These are phyloP conservation scores for Apodemia duryi DNA, from an alignment of 2,888 invertebrate species.

Conservation along the genomic window DNA sequence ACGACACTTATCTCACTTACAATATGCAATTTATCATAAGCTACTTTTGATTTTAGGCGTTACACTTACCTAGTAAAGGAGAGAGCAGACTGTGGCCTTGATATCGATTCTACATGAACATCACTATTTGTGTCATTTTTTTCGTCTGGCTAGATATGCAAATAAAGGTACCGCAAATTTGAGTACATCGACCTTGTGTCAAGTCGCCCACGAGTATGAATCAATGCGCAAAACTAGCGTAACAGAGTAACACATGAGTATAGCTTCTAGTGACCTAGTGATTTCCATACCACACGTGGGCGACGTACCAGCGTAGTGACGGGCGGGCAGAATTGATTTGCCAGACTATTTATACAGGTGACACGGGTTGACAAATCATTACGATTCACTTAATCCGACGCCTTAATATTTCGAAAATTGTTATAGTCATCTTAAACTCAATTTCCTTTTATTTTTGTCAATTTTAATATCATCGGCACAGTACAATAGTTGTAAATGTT, in stretches of 20 bases:
- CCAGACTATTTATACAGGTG: constrained; percentile 37
- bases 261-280: constrained; percentile 74
- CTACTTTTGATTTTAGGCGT: constrained; percentile 63
- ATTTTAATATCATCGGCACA: too few relatives aligned
- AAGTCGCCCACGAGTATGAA: constrained; percentile 64
- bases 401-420: too few relatives aligned
- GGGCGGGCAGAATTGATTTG: constrained; percentile 30
- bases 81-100: constrained; percentile 70
- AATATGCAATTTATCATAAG: constrained; percentile 75
- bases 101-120: constrained; percentile 60
- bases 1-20: constrained; percentile 70
- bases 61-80: constrained; percentile 77
- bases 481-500: too few relatives aligned
- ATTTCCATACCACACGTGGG: constrained; percentile 69
- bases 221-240: constrained; percentile 59
- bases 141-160: constrained; percentile 67
- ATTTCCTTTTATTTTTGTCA: too few relatives aligned
- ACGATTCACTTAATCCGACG: constrained; percentile 15
- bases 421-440: too few relatives aligned
- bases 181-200: constrained; percentile 72
- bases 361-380: constrained; percentile 40
- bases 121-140: constrained; percentile 71
- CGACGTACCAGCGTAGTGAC: constrained; percentile 32
- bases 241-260: constrained; percentile 41
- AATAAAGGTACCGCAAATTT: constrained; percentile 72